Evolutionary conservation across 1,140 invertebrate species (phyloP), one percentile per base, ranked within the genome.

Genomic region (Brachionus manjavacas): DNA sequence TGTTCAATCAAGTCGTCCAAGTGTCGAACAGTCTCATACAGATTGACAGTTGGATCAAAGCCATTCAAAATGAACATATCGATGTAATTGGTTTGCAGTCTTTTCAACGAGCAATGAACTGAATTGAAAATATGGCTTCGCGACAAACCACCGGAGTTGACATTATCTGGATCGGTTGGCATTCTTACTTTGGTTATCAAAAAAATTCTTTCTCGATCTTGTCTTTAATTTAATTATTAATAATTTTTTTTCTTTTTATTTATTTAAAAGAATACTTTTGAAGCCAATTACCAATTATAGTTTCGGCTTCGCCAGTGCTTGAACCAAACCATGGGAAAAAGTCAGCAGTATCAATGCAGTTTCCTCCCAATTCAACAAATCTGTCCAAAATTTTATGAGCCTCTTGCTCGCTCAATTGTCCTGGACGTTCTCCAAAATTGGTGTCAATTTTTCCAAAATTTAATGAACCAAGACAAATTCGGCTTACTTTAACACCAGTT

Each of bases 341-440:
- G 60, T 89, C 86, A 14, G 88, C 87, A 1, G 88, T 89, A 83
- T 89, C 88, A 25, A 89, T 84, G 84, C 88, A 88, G 78, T 89
- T 89, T 11, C 87, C 88, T 7, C 88, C 88, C 39, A 87, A 85
- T 84, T 88, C 85, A 14, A 86, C 86, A 84, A 85, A 88, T 20
- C 86, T 74, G 81, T 89, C 86, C 20, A 89, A 25, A 11, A 89
- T 84, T 60, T 85, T 66, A 64, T 86, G 86, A 16, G 87, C 85
- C n/a, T 79, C 41, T 3, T 84, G 85, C 23, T 87, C 86, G 23
- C 86, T 78, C 1, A 80, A 20, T 49, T 87, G 85, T 6, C 85
- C 85, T 20, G 80, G 80, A 8, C 80, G 41, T 49, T 85, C 70
- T 68, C 72, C 85, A 39, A 81, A 64, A 16, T 81, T 81, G 52